phyloP scores from a whole-genome alignment of 2,797 vertebrate genomes.

The Cuculus canorus region DNA sequence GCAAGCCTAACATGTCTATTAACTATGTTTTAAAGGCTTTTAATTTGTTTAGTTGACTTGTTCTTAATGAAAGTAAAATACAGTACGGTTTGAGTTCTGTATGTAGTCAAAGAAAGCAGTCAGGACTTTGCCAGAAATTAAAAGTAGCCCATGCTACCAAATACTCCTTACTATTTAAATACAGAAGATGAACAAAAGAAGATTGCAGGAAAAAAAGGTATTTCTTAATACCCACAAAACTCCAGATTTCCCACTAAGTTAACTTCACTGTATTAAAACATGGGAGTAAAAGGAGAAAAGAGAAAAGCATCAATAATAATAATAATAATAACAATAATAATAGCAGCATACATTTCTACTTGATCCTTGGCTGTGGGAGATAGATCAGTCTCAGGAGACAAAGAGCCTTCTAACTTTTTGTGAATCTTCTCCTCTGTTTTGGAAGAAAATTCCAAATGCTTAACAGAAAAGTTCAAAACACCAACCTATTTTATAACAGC shows the following conservation, averaged over 20 bases:
- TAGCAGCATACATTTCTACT: slow-evolving; percentile 96
- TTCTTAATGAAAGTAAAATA: background rate
- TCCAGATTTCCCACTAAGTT: background rate
- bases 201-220: background rate
- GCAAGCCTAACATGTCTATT: background rate
- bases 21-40: background rate
- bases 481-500: background rate
- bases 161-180: background rate
- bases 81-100: background rate
- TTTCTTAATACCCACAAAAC: background rate
- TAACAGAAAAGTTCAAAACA: slow-evolving; percentile 20
- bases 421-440: slow-evolving; percentile 93
- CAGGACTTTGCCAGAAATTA: background rate
- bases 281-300: background rate
- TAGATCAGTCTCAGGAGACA: slow-evolving; percentile 91
- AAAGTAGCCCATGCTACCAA: background rate
- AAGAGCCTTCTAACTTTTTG: slow-evolving; percentile 92
- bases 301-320: background rate
- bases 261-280: background rate
- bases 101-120: background rate
- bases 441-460: slow-evolving; percentile 64
- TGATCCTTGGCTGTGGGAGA: slow-evolving; percentile 97
- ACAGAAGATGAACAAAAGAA: background rate
- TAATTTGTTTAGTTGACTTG: background rate
- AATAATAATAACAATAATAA: background rate